Evolutionary conservation across 2,888 invertebrate species (phyloP), one percentile per base, ranked within the genome.

Genomic region (Ennomos quercinarius): DNA sequence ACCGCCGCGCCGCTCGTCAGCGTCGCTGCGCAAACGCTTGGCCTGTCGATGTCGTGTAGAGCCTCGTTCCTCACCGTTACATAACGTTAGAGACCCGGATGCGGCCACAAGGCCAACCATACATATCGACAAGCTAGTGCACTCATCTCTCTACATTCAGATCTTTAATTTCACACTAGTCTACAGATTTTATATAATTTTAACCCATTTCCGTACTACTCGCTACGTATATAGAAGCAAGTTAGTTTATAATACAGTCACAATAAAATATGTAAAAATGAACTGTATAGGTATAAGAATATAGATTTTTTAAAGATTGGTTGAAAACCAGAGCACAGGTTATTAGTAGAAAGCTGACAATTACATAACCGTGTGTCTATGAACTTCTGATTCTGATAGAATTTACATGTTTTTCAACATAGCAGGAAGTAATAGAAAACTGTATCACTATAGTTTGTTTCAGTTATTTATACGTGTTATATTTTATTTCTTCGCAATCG

Each of bases 31-130:
- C 3, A 1, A 17, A 17, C 65, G 68, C 64, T 17, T 13, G 13
- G 13, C 13, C 41, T 9, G 41, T 9, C 41, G 4, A 27, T 6
- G 27, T 27, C 10, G 10, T 11, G 45, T 46, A 59, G 69, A 66
- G 69, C 66, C 67, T 73, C 72, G 73, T 71, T 79, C 78, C 76
- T 77, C 74, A 72, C 83, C 78, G 83, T 89, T 89, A 89, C 78
- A 67, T 66, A 71, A 80, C 54, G 42, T 42, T 46, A 47, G 68
- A 77, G 73, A 89, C 89, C 90, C 89, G 90, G 89, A 90, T 87
- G 77, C 83, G 68, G 70, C 71, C 70, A 64, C 88, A 87, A 89
- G 87, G 88, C 84, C 86, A 82, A 66, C 71, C 66, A 67, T 53
- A 72, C 83, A 81, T 74, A 71, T 66, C 63, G 67, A 67, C 67